phyloP scores from a whole-genome alignment of 2,797 vertebrate genomes.

The Thunnus albacares region DNA sequence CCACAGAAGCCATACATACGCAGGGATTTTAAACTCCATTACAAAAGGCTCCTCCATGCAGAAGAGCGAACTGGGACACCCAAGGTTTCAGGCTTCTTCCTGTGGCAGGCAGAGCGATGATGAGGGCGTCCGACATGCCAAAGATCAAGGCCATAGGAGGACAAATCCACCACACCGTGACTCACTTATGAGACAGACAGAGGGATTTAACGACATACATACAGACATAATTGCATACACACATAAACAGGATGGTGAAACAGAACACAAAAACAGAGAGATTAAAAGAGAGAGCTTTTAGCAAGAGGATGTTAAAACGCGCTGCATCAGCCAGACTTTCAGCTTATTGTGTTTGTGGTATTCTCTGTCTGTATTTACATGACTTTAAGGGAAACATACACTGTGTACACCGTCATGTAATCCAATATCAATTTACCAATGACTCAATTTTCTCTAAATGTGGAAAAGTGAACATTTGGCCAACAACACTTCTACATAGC shows the following conservation, averaged over 20 bases:
- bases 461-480: slow-evolving; percentile 12
- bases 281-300: slow-evolving; percentile 55
- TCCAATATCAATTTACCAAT: slow-evolving; percentile 40
- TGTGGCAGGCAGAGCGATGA: slow-evolving; percentile 53
- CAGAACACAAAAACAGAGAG: slow-evolving; percentile 52
- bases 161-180: slow-evolving; percentile 60
- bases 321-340: slow-evolving; percentile 24
- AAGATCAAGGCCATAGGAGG: slow-evolving; percentile 41
- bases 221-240: slow-evolving; percentile 58
- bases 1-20: slow-evolving; percentile 51
- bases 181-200: slow-evolving; percentile 61
- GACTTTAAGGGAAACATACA: slow-evolving; percentile 47
- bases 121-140: slow-evolving; percentile 38
- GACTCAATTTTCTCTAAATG: slow-evolving; percentile 16
- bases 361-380: slow-evolving; percentile 59
- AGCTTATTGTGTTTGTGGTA: slow-evolving; percentile 39
- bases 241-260: slow-evolving; percentile 68
- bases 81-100: slow-evolving; percentile 61
- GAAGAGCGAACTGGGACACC: slow-evolving; percentile 71
- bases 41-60: slow-evolving; percentile 76
- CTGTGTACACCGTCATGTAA: slow-evolving; percentile 51
- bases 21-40: slow-evolving; percentile 53
- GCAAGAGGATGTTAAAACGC: slow-evolving; percentile 51
- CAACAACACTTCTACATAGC: slow-evolving; percentile 26
- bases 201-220: slow-evolving; percentile 52